Base-by-base conservation (phyloP, 2,797 vertebrate genomes). In the Pampus argenteus region DNA sequence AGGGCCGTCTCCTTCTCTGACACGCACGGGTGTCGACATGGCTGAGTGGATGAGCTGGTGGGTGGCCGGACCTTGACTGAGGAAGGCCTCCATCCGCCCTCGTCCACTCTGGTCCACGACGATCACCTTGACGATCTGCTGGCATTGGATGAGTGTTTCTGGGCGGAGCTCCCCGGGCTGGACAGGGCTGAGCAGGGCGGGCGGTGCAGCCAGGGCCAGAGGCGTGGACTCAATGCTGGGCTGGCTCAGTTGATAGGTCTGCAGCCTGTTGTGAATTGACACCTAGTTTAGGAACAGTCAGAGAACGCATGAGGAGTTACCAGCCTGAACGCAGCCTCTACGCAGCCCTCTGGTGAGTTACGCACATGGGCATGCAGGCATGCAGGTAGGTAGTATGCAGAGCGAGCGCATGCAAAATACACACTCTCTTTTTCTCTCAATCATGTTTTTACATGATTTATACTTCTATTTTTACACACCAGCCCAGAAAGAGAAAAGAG, bases 201-300 rank as follows among this genome's bases (percentile, higher is more conserved):
- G 95, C 49, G 94, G 94, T 0, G 91, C 93, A 26, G 92, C 95
- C 94, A 93, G 93, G 92, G 95, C 94, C 94, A 95, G 95, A 88
- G 94, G 93, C 9, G 87, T 87, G 90, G 94, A 94, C 95, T 94
- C 93, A 92, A 89, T 85, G 91, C 88, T 91, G 90, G 91, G 91
- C 82, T 88, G 92, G 93, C 94, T 95, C 97, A 98, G 96, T 93
- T 98, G 98, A 95, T 98, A 98, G 95, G 96, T 98, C 97, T 98
- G 97, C 96, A 99, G 98, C 98, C 98, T 99, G 97, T 99, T 99
- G 97, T 99, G 98, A 99, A 99, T 99, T 98, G 98, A 99, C 96
- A 99, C 98, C 98, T 99, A 99, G 97, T 99, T 99, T 99, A 99
- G 98, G 97, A 97, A 99, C 97, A 99, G 97, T 95, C 98, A 99